phyloP scores from a whole-genome alignment of 2,113 vertebrate species.

The Cephalopterus ornatus region DNA sequence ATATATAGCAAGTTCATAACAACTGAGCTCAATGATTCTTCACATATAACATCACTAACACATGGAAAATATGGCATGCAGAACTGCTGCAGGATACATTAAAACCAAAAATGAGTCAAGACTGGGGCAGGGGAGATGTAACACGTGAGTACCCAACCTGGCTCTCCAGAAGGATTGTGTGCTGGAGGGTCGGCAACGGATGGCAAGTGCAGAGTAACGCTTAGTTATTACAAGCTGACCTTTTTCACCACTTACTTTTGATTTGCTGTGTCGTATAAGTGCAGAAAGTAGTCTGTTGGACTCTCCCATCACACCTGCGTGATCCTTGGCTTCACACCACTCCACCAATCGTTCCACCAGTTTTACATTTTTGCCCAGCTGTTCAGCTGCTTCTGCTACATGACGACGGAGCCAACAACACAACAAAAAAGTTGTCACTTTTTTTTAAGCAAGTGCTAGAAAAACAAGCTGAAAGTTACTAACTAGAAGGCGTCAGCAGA shows the following conservation, averaged over 20 bases:
- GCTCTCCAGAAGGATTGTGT: neutral
- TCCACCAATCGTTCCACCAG: conserved; percentile 94
- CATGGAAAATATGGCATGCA: neutral
- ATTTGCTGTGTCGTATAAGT: conserved; percentile 97
- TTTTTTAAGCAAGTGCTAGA: neutral
- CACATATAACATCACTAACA: neutral
- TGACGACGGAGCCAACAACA: conserved; percentile 21
- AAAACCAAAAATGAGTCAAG: neutral
- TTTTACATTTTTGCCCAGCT: conserved; percentile 91
- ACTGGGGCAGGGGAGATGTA: neutral
- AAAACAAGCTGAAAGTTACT: conserved; percentile 22
- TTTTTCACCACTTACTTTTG: conserved; percentile 82
- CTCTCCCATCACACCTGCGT: conserved; percentile 98
- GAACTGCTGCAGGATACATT: neutral
- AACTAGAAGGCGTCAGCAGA: neutral
- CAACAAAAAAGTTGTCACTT: conserved; percentile 40
- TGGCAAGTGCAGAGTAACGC: neutral
- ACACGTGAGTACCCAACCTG: neutral
- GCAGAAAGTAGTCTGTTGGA: conserved; percentile 96
- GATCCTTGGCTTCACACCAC: conserved; percentile 98
- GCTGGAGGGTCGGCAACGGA: neutral
- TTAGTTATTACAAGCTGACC: neutral
- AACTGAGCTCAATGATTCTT: neutral
- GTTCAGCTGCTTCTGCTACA: conserved; percentile 92
- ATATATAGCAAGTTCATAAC: neutral